Evolutionary conservation across 2,797 vertebrate genomes (phyloP), one percentile per base, ranked within the genome.

Genomic region (Oreortyx pictus): DNA sequence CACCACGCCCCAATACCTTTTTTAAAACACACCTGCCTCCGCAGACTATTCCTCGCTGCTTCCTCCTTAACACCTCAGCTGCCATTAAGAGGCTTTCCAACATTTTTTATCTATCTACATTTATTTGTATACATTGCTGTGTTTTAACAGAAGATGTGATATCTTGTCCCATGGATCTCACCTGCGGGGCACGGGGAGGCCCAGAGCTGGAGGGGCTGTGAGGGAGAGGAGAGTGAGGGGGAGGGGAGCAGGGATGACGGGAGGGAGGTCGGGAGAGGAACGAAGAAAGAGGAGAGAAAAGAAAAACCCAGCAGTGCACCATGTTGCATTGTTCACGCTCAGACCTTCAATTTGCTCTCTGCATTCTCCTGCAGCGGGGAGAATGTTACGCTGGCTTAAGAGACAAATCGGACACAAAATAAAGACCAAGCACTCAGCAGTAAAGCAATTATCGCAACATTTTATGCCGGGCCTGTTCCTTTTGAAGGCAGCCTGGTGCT

Each of bases 351-450:
- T 99, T 99, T 99, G 99, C 99, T 99, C 98, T 99, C 98, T 98
- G 98, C 99, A 99, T 99, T 99, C 99, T 99, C 98, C 98, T 98
- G 98, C 98, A 98, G 98, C 98, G 98, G 98, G 98, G 98, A 98
- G 98, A 99, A 99, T 98, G 99, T 99, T 99, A 98, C 99, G 99
- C 98, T 98, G 99, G 99, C 99, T 99, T 99, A 99, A 99, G 98
- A 99, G 99, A 99, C 99, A 99, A 99, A 99, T 99, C 98, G 98
- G 98, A 99, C 98, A 99, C 98, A 99, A 98, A 97, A 97, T 97
- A 98, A 98, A 98, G 98, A 98, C 98, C 98, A 98, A 98, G 98
- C 98, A 98, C 98, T 98, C 98, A 99, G 99, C 98, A 99, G 99
- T 99, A 99, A 99, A 99, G 98, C 99, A 99, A 99, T 99, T 99